A percentile compares a stretch with the other conserved stretches of the same genome.
phyloP scores from a whole-genome alignment of 2,888 invertebrate species.

The Standfussiana lucernea region DNA sequence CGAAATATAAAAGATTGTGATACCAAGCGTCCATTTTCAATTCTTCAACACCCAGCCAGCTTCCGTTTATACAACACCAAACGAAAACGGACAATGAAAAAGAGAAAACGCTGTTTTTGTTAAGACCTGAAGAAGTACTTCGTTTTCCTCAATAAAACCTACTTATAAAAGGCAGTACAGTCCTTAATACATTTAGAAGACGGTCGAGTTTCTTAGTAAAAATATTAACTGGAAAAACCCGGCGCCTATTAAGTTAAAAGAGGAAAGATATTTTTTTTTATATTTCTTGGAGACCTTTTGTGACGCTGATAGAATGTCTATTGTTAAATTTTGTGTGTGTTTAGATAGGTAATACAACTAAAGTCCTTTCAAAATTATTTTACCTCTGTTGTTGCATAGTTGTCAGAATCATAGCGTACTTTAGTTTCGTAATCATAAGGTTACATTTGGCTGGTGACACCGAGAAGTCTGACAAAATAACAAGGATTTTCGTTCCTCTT shows the following conservation, averaged over 20 bases:
- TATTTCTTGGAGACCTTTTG: neutral
- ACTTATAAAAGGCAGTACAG: slow-evolving; percentile 3
- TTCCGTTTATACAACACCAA: neutral
- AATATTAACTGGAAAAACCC: slow-evolving; percentile 27
- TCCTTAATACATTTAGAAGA: slow-evolving; percentile 31
- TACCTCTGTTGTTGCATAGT: too few relatives aligned
- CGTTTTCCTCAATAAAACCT: slow-evolving; percentile 42
- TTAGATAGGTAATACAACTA: neutral
- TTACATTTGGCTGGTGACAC: too few relatives aligned
- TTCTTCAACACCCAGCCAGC: neutral
- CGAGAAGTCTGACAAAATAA: too few relatives aligned
- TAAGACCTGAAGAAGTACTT: slow-evolving; percentile 1
- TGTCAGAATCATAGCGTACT: too few relatives aligned
- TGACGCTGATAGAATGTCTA: neutral
- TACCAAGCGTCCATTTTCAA: neutral
- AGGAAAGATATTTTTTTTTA: neutral
- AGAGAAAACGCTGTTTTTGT: neutral
- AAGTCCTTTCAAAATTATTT: too few relatives aligned
- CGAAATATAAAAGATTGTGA: neutral
- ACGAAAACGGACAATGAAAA: slow-evolving; percentile 16
- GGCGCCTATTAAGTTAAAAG: slow-evolving; percentile 1
- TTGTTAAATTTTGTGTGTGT: neutral
- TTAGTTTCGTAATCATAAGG: too few relatives aligned
- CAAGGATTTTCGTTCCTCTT: too few relatives aligned
- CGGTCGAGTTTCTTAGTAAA: slow-evolving; percentile 21